Evolutionary conservation across 2,113 vertebrate species (phyloP).

Genomic region (Xenopus tropicalis): DNA sequence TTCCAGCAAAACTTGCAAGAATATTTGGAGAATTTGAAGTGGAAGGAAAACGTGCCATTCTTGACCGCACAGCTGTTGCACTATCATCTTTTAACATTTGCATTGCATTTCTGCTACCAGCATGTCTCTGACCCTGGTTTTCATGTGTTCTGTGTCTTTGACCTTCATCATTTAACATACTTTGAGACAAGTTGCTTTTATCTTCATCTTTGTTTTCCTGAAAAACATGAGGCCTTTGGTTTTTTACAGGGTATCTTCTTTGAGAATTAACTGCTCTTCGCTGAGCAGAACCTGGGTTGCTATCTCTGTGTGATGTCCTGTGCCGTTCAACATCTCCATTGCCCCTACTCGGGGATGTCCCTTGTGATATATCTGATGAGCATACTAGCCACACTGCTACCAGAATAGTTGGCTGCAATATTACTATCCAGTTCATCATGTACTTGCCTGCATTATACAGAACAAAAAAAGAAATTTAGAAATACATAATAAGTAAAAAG

Average conservation of each 20-base stretch:
- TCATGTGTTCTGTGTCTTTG: constrained; percentile 36
- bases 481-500: too few species aligned
- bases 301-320: background rate
- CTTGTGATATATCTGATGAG: constrained; percentile 51
- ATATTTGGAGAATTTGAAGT: constrained; percentile 83
- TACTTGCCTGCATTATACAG: constrained; percentile 43
- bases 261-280: constrained; percentile 42
- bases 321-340: background rate
- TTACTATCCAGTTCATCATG: constrained; percentile 68
- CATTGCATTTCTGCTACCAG: constrained; percentile 46
- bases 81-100: constrained; percentile 75
- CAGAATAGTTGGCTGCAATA: constrained; percentile 65
- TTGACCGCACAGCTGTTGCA: constrained; percentile 61
- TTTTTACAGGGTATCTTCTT: constrained; percentile 33
- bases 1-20: constrained; percentile 89
- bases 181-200: constrained; percentile 36
- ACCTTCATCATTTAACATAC: constrained; percentile 54
- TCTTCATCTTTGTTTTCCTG: constrained; percentile 53
- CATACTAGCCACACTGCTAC: constrained; percentile 69
- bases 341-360: background rate
- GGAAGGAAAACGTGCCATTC: constrained; percentile 71
- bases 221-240: constrained; percentile 41
- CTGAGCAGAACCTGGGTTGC: background rate
- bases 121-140: constrained; percentile 54
- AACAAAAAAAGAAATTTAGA: background rate